phyloP scores from a whole-genome alignment of 2,888 invertebrate genomes.

The Palloptera scutellata region DNA sequence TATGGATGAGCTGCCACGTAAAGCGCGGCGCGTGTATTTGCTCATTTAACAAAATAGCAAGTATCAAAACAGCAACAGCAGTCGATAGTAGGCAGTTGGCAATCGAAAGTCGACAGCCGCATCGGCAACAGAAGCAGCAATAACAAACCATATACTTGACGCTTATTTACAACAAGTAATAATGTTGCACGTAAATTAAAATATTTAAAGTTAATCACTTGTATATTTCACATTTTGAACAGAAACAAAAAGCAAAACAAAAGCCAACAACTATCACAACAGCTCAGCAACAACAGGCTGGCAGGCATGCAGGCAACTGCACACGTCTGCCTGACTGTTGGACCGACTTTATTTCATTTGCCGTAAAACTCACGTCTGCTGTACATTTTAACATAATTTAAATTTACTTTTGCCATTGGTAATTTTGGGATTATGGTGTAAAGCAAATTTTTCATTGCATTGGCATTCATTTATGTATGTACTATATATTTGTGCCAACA shows the following conservation, averaged over 20 bases:
- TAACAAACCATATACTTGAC: slow-evolving; percentile 11
- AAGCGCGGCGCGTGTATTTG: too few species aligned
- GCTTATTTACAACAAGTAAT: slow-evolving; percentile 8
- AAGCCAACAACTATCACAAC: too few species aligned
- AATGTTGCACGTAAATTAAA: slow-evolving; percentile 30
- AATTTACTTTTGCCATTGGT: slow-evolving; percentile 6
- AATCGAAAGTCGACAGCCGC: neutral
- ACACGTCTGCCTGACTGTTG: too few species aligned
- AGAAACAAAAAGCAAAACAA: too few species aligned
- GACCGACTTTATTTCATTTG: too few species aligned
- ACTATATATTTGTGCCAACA: neutral
- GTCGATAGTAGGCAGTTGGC: neutral
- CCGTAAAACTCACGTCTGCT: neutral
- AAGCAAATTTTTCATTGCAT: neutral
- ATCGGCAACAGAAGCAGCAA: slow-evolving; percentile 5
- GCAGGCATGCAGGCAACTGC: too few species aligned
- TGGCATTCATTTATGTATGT: neutral
- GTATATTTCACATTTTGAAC: neutral
- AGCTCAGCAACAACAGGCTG: too few species aligned
- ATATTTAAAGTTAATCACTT: slow-evolving; percentile 34
- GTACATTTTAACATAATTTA: slow-evolving; percentile 30
- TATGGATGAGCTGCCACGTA: too few species aligned
- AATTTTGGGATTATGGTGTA: too few species aligned
- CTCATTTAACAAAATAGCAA: too few species aligned
- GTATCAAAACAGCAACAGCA: too few species aligned